These are phyloP conservation scores for Synanthedon vespiformis DNA, from an alignment of 2,888 invertebrate genomes.

Conservation along the genomic window DNA sequence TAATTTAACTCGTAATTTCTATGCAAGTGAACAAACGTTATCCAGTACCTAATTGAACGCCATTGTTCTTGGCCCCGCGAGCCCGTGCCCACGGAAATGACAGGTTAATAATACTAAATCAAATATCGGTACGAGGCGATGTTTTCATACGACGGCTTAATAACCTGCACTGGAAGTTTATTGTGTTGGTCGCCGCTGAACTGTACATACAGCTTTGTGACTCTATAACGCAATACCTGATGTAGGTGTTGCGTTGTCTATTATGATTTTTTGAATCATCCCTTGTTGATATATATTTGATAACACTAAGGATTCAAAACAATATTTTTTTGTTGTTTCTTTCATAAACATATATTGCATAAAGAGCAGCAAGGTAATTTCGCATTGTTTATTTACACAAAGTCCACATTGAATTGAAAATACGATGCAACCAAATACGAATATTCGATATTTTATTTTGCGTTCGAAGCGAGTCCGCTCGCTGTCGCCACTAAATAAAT, in stretches of 20 bases:
- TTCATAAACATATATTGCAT: no score
- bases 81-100: conserved; percentile 33
- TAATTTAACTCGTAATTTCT: background rate
- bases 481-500: conserved; percentile 21
- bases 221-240: no score
- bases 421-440: no score
- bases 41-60: conserved; percentile 25
- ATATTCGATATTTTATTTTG: conserved; percentile 13
- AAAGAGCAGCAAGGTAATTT: no score
- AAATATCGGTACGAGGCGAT: conserved; percentile 22
- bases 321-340: no score
- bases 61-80: conserved; percentile 30
- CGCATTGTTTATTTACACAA: no score
- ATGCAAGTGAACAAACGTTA: background rate
- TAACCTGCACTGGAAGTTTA: background rate
- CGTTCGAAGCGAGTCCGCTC: conserved; percentile 4
- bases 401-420: no score
- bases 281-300: no score
- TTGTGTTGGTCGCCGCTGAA: background rate
- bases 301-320: no score
- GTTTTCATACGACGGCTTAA: background rate
- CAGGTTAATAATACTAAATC: conserved; percentile 63
- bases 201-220: no score
- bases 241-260: no score
- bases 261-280: no score